Conservation (phyloP, 2,888 invertebrate genomes). For the Mythimna loreyi region DNA sequence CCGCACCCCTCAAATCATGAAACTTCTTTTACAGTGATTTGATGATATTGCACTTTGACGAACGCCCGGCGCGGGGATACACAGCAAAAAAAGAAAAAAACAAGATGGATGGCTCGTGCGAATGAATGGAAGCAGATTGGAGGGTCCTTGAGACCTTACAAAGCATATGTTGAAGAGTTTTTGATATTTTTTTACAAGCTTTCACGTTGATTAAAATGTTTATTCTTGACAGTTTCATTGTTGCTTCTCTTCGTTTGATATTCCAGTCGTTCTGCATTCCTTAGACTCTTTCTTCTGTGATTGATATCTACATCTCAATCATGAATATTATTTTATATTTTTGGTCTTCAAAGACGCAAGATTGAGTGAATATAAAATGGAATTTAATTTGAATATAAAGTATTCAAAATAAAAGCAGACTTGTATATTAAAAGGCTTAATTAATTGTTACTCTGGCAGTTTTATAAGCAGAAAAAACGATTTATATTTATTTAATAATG, state of each 20-base stretch:
- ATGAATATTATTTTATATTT: constrained; percentile 34
- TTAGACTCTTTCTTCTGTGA: background rate
- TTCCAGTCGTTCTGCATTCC: constrained; percentile 16
- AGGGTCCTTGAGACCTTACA: constrained; percentile 62
- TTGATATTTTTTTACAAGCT: constrained; percentile 63
- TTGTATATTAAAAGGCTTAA: background rate
- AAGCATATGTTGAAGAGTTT: constrained; percentile 51
- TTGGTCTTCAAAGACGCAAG: background rate
- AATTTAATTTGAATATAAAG: constrained; percentile 5
- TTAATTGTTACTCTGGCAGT: no score
- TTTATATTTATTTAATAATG: no score
- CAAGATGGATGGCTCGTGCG: constrained; percentile 82
- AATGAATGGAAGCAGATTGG: constrained; percentile 66
- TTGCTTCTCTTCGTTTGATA: constrained; percentile 24
- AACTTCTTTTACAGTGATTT: constrained; percentile 90
- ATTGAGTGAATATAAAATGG: background rate
- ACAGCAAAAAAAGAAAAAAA: constrained; percentile 78
- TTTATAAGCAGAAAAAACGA: no score
- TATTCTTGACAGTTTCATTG: constrained; percentile 50
- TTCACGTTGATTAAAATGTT: constrained; percentile 78
- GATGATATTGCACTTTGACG: constrained; percentile 90
- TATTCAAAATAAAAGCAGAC: background rate
- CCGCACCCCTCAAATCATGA: constrained; percentile 84
- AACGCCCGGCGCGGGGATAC: constrained; percentile 74
- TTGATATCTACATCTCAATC: constrained; percentile 19